Percentiles rank a stretch among this genome's conserved stretches.
Conservation (phyloP, 2,797 vertebrate species). For the Hypotaenidia okinawae region DNA sequence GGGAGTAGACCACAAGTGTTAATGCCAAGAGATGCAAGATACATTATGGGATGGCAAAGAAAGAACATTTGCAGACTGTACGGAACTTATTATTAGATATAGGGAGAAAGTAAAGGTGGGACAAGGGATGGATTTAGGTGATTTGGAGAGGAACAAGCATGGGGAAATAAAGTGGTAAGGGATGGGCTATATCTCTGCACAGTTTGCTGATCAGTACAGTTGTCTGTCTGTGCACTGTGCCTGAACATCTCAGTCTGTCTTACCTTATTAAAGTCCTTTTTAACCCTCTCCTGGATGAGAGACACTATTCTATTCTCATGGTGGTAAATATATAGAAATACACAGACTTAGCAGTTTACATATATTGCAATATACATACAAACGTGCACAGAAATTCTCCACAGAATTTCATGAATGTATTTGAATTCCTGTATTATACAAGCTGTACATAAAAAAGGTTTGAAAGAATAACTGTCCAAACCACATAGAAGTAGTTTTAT, state of each 20-base stretch:
- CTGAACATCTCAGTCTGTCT: neutral
- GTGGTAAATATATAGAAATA: neutral
- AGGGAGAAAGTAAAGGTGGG: neutral
- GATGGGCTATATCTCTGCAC: neutral
- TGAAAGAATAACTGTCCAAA: neutral
- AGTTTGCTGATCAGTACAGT: neutral
- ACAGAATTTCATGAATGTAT: neutral
- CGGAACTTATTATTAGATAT: neutral
- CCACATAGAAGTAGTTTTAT: neutral
- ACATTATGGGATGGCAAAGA: neutral
- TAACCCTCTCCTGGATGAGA: neutral
- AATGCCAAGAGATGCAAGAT: neutral
- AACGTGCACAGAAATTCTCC: neutral
- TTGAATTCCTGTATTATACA: neutral
- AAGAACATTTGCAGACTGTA: neutral
- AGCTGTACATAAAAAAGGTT: neutral
- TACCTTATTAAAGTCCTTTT: neutral
- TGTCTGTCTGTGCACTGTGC: neutral
- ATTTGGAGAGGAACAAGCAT: neutral
- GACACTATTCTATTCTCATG: neutral
- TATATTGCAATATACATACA: neutral
- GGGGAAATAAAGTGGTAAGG: neutral
- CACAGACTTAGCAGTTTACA: neutral
- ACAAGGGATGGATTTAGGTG: neutral
- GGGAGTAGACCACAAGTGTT: neutral